Conservation (phyloP, 2,113 vertebrate species). For the Aramus guarauna region DNA sequence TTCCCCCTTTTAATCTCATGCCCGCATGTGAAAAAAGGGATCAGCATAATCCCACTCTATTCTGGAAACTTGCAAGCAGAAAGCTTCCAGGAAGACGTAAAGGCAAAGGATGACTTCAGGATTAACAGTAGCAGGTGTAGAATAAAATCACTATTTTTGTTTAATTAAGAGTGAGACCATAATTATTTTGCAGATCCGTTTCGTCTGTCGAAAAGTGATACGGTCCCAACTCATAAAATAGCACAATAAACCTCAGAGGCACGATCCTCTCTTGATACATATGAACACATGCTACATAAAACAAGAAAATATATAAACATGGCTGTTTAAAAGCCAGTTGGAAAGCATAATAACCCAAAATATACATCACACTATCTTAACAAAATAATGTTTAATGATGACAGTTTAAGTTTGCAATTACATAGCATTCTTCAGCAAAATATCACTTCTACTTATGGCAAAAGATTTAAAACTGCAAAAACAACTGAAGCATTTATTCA, state of each 20-base stretch:
- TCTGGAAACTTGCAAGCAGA: neutral
- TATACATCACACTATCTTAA: conserved; percentile 43
- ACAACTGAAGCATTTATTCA: conserved; percentile 49
- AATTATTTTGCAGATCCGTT: conserved; percentile 12
- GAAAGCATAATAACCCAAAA: conserved; percentile 32
- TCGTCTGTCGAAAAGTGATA: conserved; percentile 13
- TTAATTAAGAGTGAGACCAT: neutral
- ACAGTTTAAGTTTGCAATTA: conserved; percentile 52
- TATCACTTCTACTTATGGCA: conserved; percentile 47
- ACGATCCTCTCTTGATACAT: neutral
- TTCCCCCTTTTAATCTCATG: neutral
- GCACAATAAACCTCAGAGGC: conserved; percentile 19
- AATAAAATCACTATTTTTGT: conserved; percentile 5
- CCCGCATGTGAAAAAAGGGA: neutral
- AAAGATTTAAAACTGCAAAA: conserved; percentile 47
- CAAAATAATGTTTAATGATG: conserved; percentile 61
- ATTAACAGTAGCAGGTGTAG: neutral
- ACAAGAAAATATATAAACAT: conserved; percentile 30
- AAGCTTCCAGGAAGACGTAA: neutral
- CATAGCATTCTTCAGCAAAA: conserved; percentile 35
- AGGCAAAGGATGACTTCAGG: neutral
- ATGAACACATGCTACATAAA: conserved; percentile 41
- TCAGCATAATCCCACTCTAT: neutral
- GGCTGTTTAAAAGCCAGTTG: conserved; percentile 31
- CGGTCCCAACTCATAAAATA: conserved; percentile 5